These are phyloP conservation scores for Drosophila prosaltans DNA, from an alignment of 1,140 invertebrate species.

Conservation along the genomic window DNA sequence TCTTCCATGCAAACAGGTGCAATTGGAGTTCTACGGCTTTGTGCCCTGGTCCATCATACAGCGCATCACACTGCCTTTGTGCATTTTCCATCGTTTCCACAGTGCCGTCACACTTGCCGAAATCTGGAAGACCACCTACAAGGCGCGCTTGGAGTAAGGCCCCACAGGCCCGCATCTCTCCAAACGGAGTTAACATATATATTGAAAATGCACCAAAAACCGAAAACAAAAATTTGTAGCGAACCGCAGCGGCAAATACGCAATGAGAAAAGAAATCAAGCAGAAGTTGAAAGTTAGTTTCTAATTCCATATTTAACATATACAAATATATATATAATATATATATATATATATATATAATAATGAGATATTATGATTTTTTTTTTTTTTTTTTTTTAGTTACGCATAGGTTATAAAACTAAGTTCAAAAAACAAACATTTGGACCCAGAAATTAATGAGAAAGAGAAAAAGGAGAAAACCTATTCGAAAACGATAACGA, in stretches of 20 bases:
- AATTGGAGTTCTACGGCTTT: conserved; percentile 96
- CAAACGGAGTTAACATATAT: conserved; percentile 31
- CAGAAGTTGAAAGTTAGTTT: conserved; percentile 72
- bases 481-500: conserved; percentile 21
- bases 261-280: conserved; percentile 43
- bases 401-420: conserved; percentile 59
- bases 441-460: conserved; percentile 17
- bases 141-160: conserved; percentile 92
- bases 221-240: conserved; percentile 35
- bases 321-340: conserved; percentile 36
- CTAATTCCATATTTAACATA: conserved; percentile 73
- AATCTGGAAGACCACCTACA: conserved; percentile 99
- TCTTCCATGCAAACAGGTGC: conserved; percentile 84
- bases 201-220: conserved; percentile 63
- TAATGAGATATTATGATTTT: conserved; percentile 42
- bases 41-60: conserved; percentile 97
- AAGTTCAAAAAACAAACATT: conserved; percentile 46
- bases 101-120: conserved; percentile 98
- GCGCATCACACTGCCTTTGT: conserved; percentile 95
- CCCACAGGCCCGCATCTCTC: conserved; percentile 3
- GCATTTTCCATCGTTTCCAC: conserved; percentile 99
- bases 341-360: conserved; percentile 53
- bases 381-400: conserved; percentile 53
- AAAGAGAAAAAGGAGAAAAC: conserved; percentile 15
- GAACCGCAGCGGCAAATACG: conserved; percentile 48